These are phyloP conservation scores for Chaunax sp. DNA, from an alignment of 2,797 vertebrate genomes.

Conservation along the genomic window DNA sequence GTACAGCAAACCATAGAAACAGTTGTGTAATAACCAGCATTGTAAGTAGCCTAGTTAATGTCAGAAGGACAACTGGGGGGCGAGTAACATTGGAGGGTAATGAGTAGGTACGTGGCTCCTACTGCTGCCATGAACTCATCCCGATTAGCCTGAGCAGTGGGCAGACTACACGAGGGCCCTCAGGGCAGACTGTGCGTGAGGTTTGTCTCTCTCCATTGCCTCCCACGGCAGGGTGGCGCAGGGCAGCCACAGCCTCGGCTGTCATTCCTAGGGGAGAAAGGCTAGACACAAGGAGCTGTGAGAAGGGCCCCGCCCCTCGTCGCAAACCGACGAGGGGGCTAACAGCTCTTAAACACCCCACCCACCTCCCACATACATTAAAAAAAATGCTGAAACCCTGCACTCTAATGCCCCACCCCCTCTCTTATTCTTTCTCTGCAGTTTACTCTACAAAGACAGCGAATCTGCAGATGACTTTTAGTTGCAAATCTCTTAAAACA, in stretches of 20 bases:
- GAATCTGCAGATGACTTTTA: background rate
- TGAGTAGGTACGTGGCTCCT: conserved; percentile 60
- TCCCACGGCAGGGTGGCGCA: conserved; percentile 64
- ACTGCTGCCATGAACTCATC: conserved; percentile 77
- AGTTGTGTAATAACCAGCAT: conserved; percentile 29
- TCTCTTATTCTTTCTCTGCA: conserved; percentile 3
- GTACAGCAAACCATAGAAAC: conserved; percentile 37
- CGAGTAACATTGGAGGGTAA: conserved; percentile 57
- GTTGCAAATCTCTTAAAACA: conserved; percentile 5
- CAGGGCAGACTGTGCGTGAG: conserved; percentile 71
- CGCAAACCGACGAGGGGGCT: conserved; percentile 59
- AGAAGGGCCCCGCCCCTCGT: conserved; percentile 72
- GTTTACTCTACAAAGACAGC: conserved; percentile 30
- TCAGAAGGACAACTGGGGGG: conserved; percentile 41
- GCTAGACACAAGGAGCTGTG: conserved; percentile 85
- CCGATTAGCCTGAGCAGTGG: conserved; percentile 71
- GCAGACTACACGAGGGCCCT: conserved; percentile 73
- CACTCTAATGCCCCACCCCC: background rate
- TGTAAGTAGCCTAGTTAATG: conserved; percentile 35
- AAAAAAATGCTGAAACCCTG: background rate
- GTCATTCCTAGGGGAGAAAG: conserved; percentile 82
- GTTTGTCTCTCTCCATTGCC: conserved; percentile 76
- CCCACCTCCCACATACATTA: conserved; percentile 43
- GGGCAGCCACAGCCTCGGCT: conserved; percentile 76
- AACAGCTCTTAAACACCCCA: conserved; percentile 59